Percentiles rank a stretch among this genome's conserved stretches.
Conservation (phyloP, 64 coral and sea anemone genomes). For the Dendronephthya gigantea region DNA sequence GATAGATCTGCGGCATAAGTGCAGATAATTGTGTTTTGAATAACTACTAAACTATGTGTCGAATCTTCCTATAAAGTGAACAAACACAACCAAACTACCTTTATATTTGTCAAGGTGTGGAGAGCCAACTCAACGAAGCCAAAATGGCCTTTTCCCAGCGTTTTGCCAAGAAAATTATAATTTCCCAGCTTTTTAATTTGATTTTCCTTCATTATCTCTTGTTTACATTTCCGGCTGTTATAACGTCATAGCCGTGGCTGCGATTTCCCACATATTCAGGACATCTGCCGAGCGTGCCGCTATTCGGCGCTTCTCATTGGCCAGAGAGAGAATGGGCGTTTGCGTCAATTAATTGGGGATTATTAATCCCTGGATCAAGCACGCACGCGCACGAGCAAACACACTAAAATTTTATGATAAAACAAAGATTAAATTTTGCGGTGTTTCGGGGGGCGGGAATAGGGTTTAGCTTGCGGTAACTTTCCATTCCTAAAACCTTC, state of each 20-base stretch:
- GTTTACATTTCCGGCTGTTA: background rate
- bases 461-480: background rate
- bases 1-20: too few relatives aligned
- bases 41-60: too few relatives aligned
- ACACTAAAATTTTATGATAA: background rate
- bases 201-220: background rate
- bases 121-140: background rate
- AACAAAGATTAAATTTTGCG: background rate
- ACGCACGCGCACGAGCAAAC: background rate
- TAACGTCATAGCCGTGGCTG: background rate
- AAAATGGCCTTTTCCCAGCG: background rate
- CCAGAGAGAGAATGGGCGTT: background rate
- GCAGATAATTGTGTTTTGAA: too few relatives aligned
- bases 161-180: background rate
- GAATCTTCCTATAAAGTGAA: too few relatives aligned
- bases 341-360: background rate
- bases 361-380: background rate
- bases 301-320: background rate
- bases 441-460: background rate
- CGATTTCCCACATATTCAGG: background rate
- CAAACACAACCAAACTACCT: background rate
- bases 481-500: too few relatives aligned
- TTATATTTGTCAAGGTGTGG: background rate
- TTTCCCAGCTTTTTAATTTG: background rate
- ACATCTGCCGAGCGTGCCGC: background rate